These are phyloP conservation scores for Xanthorhoe spadicearia DNA, from an alignment of 2,888 invertebrate genomes.

Conservation along the genomic window DNA sequence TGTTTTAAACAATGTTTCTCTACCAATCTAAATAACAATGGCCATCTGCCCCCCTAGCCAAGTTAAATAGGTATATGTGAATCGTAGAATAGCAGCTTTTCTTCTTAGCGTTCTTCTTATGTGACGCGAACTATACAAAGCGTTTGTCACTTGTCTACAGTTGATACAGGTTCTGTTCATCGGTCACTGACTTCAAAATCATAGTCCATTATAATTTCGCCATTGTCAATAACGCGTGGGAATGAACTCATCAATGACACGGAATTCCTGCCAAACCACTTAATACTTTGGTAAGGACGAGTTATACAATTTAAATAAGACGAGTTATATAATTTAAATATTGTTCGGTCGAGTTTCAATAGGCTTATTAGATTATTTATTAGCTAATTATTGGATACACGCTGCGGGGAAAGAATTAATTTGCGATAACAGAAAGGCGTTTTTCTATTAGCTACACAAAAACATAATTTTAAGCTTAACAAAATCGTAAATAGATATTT, in stretches of 20 bases:
- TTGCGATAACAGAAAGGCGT: neutral
- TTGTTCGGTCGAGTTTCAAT: conserved; percentile 11
- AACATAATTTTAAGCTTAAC: too few species aligned
- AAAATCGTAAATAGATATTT: too few species aligned
- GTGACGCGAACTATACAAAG: too few species aligned
- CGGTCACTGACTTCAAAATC: conserved; percentile 52
- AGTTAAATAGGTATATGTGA: too few species aligned
- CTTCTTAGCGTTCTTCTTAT: too few species aligned
- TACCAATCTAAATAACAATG: conserved; percentile 6
- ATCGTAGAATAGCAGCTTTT: too few species aligned
- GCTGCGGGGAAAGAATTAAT: neutral
- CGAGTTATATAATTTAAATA: conserved; percentile 6
- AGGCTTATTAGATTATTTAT: neutral
- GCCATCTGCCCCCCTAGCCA: neutral
- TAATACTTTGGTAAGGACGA: conserved; percentile 1
- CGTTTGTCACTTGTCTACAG: too few species aligned
- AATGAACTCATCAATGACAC: conserved; percentile 43
- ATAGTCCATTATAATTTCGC: conserved; percentile 27
- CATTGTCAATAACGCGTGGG: conserved; percentile 46
- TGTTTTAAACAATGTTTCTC: neutral
- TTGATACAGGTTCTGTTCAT: conserved; percentile 11
- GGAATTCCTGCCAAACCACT: conserved; percentile 41
- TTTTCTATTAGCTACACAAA: neutral
- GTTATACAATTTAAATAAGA: conserved; percentile 2
- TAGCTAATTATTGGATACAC: neutral